Conservation (phyloP, 2,797 vertebrate species). For the Setipinna tenuifilis region DNA sequence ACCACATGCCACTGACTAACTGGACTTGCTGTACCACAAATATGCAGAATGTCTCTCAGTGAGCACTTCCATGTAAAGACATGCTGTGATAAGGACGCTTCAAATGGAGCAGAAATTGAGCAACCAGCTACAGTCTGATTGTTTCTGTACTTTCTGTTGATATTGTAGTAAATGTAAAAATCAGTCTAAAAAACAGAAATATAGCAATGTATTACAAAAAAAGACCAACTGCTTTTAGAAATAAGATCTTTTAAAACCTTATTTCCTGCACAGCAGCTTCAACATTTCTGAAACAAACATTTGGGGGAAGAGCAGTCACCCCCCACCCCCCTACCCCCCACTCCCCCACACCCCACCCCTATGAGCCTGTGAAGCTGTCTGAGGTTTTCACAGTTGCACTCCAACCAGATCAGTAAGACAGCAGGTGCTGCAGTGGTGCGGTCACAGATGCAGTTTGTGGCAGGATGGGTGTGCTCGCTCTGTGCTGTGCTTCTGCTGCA, state of each 20-base stretch:
- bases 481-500: not conserved
- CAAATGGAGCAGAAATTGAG: not conserved
- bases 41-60: not conserved
- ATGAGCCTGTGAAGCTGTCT: not conserved
- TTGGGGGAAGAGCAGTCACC: no score
- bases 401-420: not conserved
- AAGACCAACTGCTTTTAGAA: no score
- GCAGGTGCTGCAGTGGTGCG: not conserved
- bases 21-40: not conserved
- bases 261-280: no score
- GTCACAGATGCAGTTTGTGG: slow-evolving; percentile 4
- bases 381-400: not conserved
- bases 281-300: no score
- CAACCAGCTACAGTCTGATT: not conserved
- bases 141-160: not conserved
- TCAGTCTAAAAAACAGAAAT: no score
- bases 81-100: not conserved
- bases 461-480: not conserved
- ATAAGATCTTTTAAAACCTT: no score
- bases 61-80: not conserved
- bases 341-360: not conserved
- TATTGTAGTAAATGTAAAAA: no score
- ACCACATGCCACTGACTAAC: not conserved
- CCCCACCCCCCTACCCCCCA: no score
- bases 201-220: no score